phyloP scores from a whole-genome alignment of 1,140 invertebrate species.

The Leptopilina clavipes region DNA sequence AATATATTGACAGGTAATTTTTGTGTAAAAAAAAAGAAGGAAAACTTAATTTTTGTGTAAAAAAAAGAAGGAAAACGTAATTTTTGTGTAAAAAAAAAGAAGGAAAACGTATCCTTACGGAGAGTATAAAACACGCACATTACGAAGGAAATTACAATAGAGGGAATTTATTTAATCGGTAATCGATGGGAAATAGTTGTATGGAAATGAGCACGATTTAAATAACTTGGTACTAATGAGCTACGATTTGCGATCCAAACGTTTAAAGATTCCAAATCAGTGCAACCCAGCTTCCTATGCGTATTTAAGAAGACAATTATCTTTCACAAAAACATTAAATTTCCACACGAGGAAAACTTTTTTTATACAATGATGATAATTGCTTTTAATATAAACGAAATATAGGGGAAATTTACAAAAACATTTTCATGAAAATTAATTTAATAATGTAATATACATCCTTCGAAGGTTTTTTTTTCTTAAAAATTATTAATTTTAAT shows the following conservation, averaged over 20 bases:
- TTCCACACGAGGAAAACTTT: conserved; percentile 18
- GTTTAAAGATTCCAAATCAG: conserved; percentile 23
- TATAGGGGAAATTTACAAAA: too few species aligned
- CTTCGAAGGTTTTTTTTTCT: too few species aligned
- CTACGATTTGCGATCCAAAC: conserved; percentile 31
- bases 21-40: not conserved
- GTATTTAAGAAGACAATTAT: conserved; percentile 13
- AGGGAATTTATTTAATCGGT: conserved; percentile 20
- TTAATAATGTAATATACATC: too few species aligned
- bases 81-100: conserved; percentile 1
- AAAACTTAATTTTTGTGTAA: not conserved
- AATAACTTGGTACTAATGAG: conserved; percentile 34
- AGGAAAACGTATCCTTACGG: not conserved
- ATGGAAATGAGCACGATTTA: conserved; percentile 33
- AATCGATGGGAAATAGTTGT: conserved; percentile 29
- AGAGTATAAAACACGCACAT: not conserved
- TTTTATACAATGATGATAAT: too few species aligned
- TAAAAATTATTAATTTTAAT: too few species aligned
- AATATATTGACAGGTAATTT: not conserved
- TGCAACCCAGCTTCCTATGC: not conserved
- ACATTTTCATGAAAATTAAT: too few species aligned
- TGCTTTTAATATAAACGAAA: not conserved
- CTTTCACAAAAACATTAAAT: not conserved
- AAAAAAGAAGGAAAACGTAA: not conserved
- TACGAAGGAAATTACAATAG: conserved; percentile 11